Evolutionary conservation across 2,113 vertebrate genomes (phyloP).

Genomic region (Scomber scombrus): DNA sequence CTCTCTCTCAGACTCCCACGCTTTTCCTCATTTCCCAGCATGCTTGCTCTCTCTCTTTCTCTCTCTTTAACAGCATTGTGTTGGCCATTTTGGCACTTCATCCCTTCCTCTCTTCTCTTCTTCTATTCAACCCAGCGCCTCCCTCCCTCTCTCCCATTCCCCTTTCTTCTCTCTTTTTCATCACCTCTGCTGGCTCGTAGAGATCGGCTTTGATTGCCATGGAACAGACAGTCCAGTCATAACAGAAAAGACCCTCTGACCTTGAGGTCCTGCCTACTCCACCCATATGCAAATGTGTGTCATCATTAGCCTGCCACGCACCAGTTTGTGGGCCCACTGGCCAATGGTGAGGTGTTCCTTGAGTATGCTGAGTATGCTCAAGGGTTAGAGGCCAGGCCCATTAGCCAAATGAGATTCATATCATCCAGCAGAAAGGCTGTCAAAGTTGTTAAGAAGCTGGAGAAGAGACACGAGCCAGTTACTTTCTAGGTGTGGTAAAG

Average conservation of each 20-base stretch:
- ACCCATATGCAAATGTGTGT: conserved; percentile 74
- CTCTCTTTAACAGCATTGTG: conserved; percentile 6
- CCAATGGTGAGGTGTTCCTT: conserved; percentile 38
- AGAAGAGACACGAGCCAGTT: conserved; percentile 46
- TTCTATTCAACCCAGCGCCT: neutral
- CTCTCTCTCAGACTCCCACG: conserved; percentile 31
- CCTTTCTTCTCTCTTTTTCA: conserved; percentile 43
- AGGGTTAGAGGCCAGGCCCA: conserved; percentile 74
- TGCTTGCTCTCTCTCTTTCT: neutral
- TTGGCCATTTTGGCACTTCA: conserved; percentile 28
- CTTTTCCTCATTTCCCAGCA: conserved; percentile 26
- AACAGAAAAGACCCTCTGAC: conserved; percentile 62
- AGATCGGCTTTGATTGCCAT: conserved; percentile 30
- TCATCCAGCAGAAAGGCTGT: conserved; percentile 48
- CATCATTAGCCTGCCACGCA: conserved; percentile 69
- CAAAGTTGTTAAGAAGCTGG: conserved; percentile 46
- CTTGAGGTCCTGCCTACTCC: conserved; percentile 51
- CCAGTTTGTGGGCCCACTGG: conserved; percentile 26
- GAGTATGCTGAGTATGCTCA: conserved; percentile 42
- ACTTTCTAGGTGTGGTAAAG: conserved; percentile 34
- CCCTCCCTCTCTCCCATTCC: neutral
- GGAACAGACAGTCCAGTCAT: conserved; percentile 51
- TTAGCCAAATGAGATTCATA: conserved; percentile 77
- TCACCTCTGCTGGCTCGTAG: conserved; percentile 25
- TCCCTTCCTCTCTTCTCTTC: conserved; percentile 8